Evolutionary conservation across 2,888 invertebrate genomes (phyloP), one percentile per base, ranked within the genome.

Genomic region (Tricholauxania praeusta): DNA sequence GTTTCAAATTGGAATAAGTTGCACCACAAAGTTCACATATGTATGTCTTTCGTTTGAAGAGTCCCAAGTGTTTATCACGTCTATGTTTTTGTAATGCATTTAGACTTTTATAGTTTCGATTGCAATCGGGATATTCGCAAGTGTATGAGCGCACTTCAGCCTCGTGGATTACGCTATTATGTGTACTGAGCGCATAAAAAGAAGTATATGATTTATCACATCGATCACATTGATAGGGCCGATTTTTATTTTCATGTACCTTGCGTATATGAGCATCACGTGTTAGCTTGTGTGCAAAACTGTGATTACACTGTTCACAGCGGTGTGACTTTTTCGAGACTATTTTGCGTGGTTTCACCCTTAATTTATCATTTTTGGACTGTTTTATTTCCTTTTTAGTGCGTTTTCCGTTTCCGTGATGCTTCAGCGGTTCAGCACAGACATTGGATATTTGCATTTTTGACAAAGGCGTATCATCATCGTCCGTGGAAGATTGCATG

Each of bases 1-100:
- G 80, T 51, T 82, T 85, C 0, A 86, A 80, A 63, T 86, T 84
- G 7, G 84, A 82, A 68, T 86, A 76, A 28, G 75, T 69, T 17
- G 74, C 76, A 22, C 75, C 78, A 14, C 76, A 78, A 12, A 74
- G 75, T 15, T 78, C 78, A 67, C 78, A 78, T 66, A 75, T 73
- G 72, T 71, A 52, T 69, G 73, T 53, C 51, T 69, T 49, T 59
- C 22, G 12, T 72, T 68, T 52, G 69, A 15, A 48, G 14, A 17
- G 32, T 17, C 72, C 68, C 1, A 71, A 67, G 62, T 78, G 78
- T 17, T 72, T 63, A 19, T 70, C 71, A 14, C 63, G 66, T n/a
- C 19, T 74, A 15, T 66, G 75, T 19, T 76, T 73, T 55, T 74
- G 74, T 5, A 78, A 71, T 15, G 74, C 72, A 4, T 71, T 59